phyloP scores from a whole-genome alignment of 92 coral and sea anemone genomes.

The Bergia sp. region DNA sequence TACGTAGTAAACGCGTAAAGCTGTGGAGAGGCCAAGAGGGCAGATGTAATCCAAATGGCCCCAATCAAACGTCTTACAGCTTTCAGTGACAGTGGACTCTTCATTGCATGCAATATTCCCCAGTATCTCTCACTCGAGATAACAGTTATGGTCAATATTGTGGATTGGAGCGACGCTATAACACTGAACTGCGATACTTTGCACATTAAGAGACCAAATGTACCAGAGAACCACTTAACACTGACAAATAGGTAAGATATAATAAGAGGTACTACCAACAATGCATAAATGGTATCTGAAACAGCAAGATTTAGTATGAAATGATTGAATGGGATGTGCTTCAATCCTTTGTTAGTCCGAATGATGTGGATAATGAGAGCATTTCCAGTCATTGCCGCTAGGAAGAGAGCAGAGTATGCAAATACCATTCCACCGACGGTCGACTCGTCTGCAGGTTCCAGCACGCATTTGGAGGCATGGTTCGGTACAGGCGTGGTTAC shows the following conservation, averaged over 20 bases:
- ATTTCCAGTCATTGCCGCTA: slow-evolving; percentile 22
- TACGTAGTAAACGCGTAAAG: slow-evolving; percentile 16
- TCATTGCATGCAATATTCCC: slow-evolving; percentile 46
- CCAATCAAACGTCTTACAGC: slow-evolving; percentile 23
- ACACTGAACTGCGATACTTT: slow-evolving; percentile 19
- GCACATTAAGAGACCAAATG: slow-evolving; percentile 18
- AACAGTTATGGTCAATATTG: slow-evolving; percentile 27
- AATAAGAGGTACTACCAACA: slow-evolving; percentile 7
- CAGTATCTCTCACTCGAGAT: slow-evolving; percentile 41
- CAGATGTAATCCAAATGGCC: not conserved
- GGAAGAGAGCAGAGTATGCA: slow-evolving; percentile 17
- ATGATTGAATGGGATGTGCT: slow-evolving; percentile 26
- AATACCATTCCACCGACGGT: slow-evolving; percentile 16
- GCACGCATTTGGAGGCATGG: not conserved
- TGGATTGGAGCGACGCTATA: not conserved
- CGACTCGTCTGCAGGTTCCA: not conserved
- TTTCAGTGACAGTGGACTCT: slow-evolving; percentile 30
- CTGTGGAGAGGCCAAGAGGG: slow-evolving; percentile 17
- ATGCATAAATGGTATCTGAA: slow-evolving; percentile 4
- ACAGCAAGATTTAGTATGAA: slow-evolving; percentile 23
- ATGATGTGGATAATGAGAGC: slow-evolving; percentile 20
- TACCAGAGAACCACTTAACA: slow-evolving; percentile 20
- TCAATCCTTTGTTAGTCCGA: not conserved
- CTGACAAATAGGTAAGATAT: not conserved
- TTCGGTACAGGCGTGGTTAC: not conserved